These are phyloP conservation scores for Tapirus indicus DNA, from an alignment of 2,797 vertebrate species.

Conservation along the genomic window DNA sequence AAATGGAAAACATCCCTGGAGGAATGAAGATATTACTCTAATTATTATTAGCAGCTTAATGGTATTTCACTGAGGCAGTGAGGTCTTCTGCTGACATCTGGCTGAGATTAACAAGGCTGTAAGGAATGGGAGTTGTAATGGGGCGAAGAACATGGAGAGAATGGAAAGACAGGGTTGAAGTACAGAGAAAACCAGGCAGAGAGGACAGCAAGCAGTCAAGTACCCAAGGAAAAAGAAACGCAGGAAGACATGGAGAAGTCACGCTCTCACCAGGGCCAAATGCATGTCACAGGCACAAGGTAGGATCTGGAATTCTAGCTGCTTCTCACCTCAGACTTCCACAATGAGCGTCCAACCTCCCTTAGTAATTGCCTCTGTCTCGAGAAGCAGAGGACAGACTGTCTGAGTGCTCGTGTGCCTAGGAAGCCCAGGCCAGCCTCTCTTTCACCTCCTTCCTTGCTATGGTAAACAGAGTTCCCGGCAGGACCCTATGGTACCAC, in stretches of 20 bases:
- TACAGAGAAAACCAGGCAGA: background rate
- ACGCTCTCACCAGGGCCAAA: background rate
- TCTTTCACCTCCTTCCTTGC: background rate
- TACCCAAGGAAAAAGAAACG: background rate
- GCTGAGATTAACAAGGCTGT: background rate
- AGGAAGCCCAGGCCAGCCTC: too few relatives aligned
- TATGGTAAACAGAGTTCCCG: background rate
- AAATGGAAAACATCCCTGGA: background rate
- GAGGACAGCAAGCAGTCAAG: background rate
- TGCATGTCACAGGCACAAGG: rapidly evolving
- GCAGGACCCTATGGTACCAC: background rate
- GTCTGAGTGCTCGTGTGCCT: rapidly evolving
- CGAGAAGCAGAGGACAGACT: background rate
- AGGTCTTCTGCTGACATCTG: background rate
- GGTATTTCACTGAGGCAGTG: background rate
- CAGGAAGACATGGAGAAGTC: background rate
- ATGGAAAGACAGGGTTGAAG: background rate
- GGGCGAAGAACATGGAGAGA: background rate
- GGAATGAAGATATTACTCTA: background rate
- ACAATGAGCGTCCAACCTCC: background rate
- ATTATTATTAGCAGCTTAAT: background rate
- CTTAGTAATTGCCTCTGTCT: background rate
- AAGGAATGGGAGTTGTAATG: background rate
- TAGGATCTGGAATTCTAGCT: background rate
- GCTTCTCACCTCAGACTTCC: background rate